Evolutionary conservation across 2,888 invertebrate species (phyloP).

Genomic region (Microplitis deprimator): DNA sequence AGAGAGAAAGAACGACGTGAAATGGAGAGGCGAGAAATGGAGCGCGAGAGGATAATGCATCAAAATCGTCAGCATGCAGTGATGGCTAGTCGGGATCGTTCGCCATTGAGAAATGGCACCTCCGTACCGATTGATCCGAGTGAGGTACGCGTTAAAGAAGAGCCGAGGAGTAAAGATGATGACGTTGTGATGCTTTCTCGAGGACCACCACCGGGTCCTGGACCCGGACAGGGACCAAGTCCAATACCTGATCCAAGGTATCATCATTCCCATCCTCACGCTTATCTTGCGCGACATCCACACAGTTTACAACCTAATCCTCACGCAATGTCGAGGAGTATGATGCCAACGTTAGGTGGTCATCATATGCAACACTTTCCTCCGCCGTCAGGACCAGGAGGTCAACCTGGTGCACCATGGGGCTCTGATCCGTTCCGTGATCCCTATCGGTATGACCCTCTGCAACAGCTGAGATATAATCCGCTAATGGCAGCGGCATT

Average conservation of each 20-base stretch:
- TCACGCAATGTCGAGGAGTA: constrained; percentile 73
- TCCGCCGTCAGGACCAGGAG: constrained; percentile 70
- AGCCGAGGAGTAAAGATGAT: constrained; percentile 76
- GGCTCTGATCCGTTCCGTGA: constrained; percentile 80
- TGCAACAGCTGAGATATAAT: constrained; percentile 80
- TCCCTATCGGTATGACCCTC: constrained; percentile 79
- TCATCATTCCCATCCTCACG: constrained; percentile 73
- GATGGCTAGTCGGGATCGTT: constrained; percentile 75
- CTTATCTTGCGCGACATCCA: constrained; percentile 67
- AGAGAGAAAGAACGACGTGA: constrained; percentile 74
- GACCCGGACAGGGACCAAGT: constrained; percentile 69
- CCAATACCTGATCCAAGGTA: constrained; percentile 74
- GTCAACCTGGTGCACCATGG: constrained; percentile 75
- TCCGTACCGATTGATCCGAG: constrained; percentile 51
- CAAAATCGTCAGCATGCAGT: constrained; percentile 69
- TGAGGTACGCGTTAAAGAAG: constrained; percentile 77
- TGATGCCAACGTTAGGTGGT: constrained; percentile 73
- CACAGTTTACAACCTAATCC: constrained; percentile 73
- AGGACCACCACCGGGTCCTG: constrained; percentile 57
- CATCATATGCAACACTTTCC: constrained; percentile 73
- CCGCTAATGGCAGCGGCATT: constrained; percentile 84
- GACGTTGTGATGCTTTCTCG: constrained; percentile 72
- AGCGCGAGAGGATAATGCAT: constrained; percentile 74
- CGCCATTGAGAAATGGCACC: constrained; percentile 82
- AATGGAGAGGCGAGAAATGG: constrained; percentile 76